phyloP scores from a whole-genome alignment of 2,797 vertebrate genomes.

The Benthosema pterotum region DNA sequence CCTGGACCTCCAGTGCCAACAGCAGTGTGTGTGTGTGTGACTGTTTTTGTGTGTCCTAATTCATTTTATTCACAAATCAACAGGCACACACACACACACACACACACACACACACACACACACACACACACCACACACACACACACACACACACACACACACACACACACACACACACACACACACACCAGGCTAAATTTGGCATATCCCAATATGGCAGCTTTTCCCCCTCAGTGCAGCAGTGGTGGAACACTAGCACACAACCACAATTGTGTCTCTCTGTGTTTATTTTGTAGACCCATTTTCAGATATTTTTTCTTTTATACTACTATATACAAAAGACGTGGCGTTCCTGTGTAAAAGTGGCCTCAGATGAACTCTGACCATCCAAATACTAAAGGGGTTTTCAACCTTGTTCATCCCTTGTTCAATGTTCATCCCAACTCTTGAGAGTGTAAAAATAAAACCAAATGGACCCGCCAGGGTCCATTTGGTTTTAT shows the following conservation, averaged over 20 bases:
- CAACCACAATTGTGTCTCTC: neutral
- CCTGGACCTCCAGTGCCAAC: conserved; percentile 6
- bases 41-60: conserved; percentile 30
- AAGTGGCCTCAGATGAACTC: too few relatives aligned
- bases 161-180: conserved; percentile 33
- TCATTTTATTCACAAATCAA: conserved; percentile 58
- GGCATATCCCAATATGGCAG: conserved; percentile 56
- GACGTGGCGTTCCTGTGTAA: too few relatives aligned
- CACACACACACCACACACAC: conserved; percentile 35
- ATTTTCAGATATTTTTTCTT: too few relatives aligned
- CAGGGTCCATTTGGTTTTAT: too few relatives aligned
- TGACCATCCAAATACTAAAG: too few relatives aligned
- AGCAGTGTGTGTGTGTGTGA: conserved; percentile 3
- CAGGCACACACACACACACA: conserved; percentile 18
- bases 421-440: too few relatives aligned
- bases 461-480: too few relatives aligned
- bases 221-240: conserved; percentile 37
- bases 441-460: too few relatives aligned
- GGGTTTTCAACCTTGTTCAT: too few relatives aligned
- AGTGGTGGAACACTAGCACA: conserved; percentile 1
- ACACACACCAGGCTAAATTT: conserved; percentile 47
- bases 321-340: too few relatives aligned
- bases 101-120: conserved; percentile 32
- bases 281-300: neutral
- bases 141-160: conserved; percentile 4